Percentiles rank a stretch among this genome's conserved stretches.
Evolutionary conservation across 1,140 invertebrate species (phyloP).

Genomic region (Cydia fagiglandana): DNA sequence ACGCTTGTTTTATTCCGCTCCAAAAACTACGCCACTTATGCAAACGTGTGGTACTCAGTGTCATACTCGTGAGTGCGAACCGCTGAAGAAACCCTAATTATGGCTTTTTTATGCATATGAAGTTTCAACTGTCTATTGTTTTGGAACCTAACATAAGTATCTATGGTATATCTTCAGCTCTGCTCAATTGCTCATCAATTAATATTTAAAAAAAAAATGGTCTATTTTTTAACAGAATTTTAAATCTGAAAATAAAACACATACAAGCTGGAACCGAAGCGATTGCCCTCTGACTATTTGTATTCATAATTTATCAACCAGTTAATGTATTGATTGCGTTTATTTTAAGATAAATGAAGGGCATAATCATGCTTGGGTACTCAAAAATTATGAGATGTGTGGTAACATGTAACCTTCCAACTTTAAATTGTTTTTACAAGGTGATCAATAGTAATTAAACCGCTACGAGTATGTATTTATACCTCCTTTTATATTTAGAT

Average conservation of each 20-base stretch:
- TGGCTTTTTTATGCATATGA: background rate
- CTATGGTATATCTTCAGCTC: too few relatives aligned
- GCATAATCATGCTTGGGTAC: background rate
- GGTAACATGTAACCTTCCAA: slow-evolving; percentile 22
- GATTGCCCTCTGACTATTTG: background rate
- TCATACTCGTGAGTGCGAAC: background rate
- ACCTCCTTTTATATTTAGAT: background rate
- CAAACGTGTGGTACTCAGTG: slow-evolving; percentile 42
- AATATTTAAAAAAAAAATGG: too few relatives aligned
- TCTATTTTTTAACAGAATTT: too few relatives aligned
- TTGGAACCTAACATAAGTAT: too few relatives aligned
- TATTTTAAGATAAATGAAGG: background rate
- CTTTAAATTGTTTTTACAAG: slow-evolving; percentile 4
- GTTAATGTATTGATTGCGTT: slow-evolving; percentile 14
- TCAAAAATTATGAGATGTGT: background rate
- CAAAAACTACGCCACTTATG: slow-evolving; percentile 66
- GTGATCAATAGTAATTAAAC: slow-evolving; percentile 18
- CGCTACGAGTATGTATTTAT: background rate
- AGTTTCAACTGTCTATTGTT: too few relatives aligned
- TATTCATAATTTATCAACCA: background rate
- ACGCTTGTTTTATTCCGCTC: slow-evolving; percentile 69
- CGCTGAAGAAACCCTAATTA: background rate
- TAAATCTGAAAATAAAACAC: too few relatives aligned
- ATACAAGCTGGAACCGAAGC: too few relatives aligned
- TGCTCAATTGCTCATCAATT: too few relatives aligned